phyloP scores from a whole-genome alignment of 2,113 vertebrate genomes.

The Phoenicopterus ruber region DNA sequence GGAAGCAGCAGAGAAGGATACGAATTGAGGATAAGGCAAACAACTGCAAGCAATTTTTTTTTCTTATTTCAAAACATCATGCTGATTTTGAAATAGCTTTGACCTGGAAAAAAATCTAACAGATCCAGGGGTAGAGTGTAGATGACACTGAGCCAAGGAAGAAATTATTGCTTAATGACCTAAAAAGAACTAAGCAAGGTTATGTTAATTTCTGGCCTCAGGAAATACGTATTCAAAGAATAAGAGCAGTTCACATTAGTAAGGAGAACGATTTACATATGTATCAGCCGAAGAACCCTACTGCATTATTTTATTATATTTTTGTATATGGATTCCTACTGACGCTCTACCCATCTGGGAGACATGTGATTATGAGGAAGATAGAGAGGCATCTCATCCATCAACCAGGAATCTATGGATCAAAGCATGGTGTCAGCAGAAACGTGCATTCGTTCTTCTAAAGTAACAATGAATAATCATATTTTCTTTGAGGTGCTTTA shows the following conservation, averaged over 20 bases:
- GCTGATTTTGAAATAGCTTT: not conserved
- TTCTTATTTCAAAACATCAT: not conserved
- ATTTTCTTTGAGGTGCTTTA: slow-evolving; percentile 24
- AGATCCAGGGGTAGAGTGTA: not conserved
- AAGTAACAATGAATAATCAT: not conserved
- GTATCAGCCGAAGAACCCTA: not conserved
- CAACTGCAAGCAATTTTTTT: not conserved
- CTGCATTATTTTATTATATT: not conserved
- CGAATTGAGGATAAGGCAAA: not conserved
- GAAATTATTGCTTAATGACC: not conserved
- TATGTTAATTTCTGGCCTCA: not conserved
- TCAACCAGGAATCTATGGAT: not conserved
- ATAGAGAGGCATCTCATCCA: not conserved
- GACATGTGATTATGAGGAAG: not conserved
- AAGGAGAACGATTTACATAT: not conserved
- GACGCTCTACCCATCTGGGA: not conserved
- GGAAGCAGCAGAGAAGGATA: not conserved
- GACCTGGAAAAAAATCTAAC: not conserved
- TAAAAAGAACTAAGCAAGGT: not conserved
- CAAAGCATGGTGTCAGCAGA: not conserved
- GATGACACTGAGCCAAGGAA: not conserved
- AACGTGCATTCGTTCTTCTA: not conserved
- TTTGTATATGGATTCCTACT: not conserved
- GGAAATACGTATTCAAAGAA: not conserved
- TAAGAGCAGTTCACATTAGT: not conserved